Evolutionary conservation across 2,888 invertebrate species (phyloP).

Genomic region (Pherbina coryleti): DNA sequence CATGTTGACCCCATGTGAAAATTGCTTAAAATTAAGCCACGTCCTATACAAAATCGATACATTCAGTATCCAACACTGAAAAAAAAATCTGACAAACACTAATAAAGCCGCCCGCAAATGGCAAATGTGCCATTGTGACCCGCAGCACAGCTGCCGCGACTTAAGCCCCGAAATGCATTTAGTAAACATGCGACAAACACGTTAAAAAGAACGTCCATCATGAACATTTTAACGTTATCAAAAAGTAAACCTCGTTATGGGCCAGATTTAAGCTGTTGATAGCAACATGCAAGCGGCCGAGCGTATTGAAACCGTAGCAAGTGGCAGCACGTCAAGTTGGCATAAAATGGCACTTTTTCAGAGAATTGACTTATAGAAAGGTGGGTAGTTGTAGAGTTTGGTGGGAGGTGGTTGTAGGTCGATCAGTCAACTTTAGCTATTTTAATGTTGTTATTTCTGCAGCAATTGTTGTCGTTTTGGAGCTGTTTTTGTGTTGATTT

Average conservation of each 20-base stretch:
- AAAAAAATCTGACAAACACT: too few species aligned
- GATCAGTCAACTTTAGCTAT: not conserved
- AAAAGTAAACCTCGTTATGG: conserved; percentile 28
- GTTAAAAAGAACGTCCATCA: conserved; percentile 1
- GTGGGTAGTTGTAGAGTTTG: not conserved
- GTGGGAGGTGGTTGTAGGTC: not conserved
- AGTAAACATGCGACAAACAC: conserved; percentile 22
- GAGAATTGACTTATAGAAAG: not conserved
- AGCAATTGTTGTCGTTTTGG: not conserved
- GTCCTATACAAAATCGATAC: not conserved
- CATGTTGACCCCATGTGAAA: too few species aligned
- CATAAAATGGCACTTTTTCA: not conserved
- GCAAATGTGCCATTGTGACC: not conserved
- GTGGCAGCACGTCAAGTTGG: not conserved
- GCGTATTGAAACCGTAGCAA: not conserved
- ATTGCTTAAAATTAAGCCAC: not conserved
- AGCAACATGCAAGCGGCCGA: not conserved
- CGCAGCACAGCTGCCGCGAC: not conserved
- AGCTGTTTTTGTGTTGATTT: not conserved
- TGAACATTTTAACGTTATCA: conserved; percentile 25
- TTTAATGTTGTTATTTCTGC: not conserved
- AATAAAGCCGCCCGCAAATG: too few species aligned
- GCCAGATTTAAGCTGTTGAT: conserved; percentile 14
- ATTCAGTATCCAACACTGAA: not conserved
- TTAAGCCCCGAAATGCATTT: not conserved